phyloP scores from a whole-genome alignment of 2,888 invertebrate genomes.

The Chrysopilus asiliformis region DNA sequence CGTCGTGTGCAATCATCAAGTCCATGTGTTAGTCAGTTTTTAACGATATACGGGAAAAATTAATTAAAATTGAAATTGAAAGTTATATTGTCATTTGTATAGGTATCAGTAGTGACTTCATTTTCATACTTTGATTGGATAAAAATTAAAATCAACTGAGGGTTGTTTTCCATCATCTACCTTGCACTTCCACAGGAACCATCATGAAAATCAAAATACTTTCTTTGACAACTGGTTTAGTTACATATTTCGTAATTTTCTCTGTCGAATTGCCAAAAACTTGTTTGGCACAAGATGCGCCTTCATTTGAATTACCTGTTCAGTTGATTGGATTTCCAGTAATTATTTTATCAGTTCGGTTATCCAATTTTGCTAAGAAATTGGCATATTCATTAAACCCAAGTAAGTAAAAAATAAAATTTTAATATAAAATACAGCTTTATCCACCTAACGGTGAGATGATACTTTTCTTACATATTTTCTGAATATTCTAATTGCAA shows the following conservation, averaged over 20 bases:
- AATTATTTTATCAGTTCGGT: conserved; percentile 61
- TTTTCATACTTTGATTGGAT: conserved; percentile 10
- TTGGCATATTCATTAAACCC: conserved; percentile 69
- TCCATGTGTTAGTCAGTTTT: no score
- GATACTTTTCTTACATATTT: no score
- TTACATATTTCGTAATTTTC: conserved; percentile 4
- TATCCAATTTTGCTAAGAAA: conserved; percentile 73
- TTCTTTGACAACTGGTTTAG: background rate
- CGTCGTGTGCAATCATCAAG: no score
- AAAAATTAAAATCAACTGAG: no score
- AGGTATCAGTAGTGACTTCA: conserved; percentile 8
- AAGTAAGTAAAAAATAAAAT: no score
- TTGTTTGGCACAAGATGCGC: conserved; percentile 32
- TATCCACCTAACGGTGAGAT: no score
- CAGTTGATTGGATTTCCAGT: conserved; percentile 74
- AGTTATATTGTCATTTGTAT: background rate
- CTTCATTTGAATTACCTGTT: conserved; percentile 64
- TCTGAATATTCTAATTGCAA: no score
- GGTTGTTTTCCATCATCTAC: no score
- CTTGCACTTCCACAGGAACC: background rate
- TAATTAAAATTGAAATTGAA: conserved; percentile 9
- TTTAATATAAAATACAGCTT: no score
- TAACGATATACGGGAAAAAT: conserved; percentile 11
- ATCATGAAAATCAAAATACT: background rate
- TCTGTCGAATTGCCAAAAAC: conserved; percentile 1